Conservation (phyloP, 2,113 vertebrate species). For the Aspidoscelis tigris region DNA sequence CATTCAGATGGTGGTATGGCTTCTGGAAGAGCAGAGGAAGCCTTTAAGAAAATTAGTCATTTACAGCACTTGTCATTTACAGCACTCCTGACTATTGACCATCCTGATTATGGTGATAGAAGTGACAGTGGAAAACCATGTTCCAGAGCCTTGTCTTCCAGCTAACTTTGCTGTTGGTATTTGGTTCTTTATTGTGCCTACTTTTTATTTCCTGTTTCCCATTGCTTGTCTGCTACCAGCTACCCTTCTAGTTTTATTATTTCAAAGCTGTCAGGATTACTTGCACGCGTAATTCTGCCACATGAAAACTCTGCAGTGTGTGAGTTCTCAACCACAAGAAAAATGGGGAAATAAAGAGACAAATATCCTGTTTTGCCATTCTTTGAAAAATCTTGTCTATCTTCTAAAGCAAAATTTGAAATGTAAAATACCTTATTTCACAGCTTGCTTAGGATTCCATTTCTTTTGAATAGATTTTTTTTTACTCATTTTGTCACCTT, state of each 20-base stretch:
- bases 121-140: no score
- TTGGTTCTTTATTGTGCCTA: background rate
- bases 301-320: background rate
- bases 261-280: background rate
- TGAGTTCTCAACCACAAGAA: slow-evolving; percentile 9
- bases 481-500: slow-evolving; percentile 68
- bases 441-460: slow-evolving; percentile 48
- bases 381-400: slow-evolving; percentile 59
- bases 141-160: no score
- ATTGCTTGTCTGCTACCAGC: background rate
- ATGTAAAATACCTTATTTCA: slow-evolving; percentile 47
- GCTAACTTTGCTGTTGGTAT: background rate
- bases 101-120: no score
- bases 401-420: slow-evolving; percentile 14
- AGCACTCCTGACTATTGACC: no score
- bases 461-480: slow-evolving; percentile 45
- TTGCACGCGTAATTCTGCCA: background rate
- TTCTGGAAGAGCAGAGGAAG: no score
- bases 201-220: background rate
- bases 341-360: slow-evolving; percentile 32
- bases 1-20: no score
- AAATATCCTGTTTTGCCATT: slow-evolving; percentile 61
- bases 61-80: no score
- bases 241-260: background rate
- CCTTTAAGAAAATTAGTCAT: no score